Evolutionary conservation across 2,888 invertebrate genomes (phyloP).

Genomic region (Eilema sororculum): DNA sequence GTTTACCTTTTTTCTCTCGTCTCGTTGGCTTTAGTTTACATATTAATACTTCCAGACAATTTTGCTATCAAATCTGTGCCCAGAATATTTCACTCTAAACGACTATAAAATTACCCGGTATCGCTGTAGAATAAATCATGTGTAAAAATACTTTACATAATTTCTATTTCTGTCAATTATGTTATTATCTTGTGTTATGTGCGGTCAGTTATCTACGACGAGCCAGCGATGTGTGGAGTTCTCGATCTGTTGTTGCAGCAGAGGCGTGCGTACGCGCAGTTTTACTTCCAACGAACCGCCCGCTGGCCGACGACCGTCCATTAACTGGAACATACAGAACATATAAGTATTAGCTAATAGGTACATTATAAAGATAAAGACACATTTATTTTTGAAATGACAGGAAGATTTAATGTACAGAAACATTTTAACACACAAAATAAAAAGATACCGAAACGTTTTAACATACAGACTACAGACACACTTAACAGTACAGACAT

Average conservation of each 20-base stretch:
- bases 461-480: too few relatives aligned
- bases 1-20: too few relatives aligned
- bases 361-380: neutral
- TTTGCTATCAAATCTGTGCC: too few relatives aligned
- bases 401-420: too few relatives aligned
- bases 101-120: too few relatives aligned
- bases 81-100: too few relatives aligned
- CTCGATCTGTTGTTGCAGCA: constrained; percentile 95
- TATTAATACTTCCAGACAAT: too few relatives aligned
- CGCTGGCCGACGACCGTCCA: constrained; percentile 95
- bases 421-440: too few relatives aligned
- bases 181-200: neutral
- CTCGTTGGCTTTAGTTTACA: too few relatives aligned
- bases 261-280: constrained; percentile 94
- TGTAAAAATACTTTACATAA: neutral
- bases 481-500: too few relatives aligned
- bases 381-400: too few relatives aligned
- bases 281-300: constrained; percentile 97
- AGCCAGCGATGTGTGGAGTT: constrained; percentile 97
- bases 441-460: too few relatives aligned
- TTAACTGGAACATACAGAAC: constrained; percentile 87
- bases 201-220: constrained; percentile 89
- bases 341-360: neutral
- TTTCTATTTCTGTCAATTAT: neutral
- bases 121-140: neutral